Percentiles rank a stretch among this genome's conserved stretches.
These are phyloP conservation scores for Theodoxus fluviatilis DNA, from an alignment of 2,888 invertebrate genomes.

Conservation along the genomic window DNA sequence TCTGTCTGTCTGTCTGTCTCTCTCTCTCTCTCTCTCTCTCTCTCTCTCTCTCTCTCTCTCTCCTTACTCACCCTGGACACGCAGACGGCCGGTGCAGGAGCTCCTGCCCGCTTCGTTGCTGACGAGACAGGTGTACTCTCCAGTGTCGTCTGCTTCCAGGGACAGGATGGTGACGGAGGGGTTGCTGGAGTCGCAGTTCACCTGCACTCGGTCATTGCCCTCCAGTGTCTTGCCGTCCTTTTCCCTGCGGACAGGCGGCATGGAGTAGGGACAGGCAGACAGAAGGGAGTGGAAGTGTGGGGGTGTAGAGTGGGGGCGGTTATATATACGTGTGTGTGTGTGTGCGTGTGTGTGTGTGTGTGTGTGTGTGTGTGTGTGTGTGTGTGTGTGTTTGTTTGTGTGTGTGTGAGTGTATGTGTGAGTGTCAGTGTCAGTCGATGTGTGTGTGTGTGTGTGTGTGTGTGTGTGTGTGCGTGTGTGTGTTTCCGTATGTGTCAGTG, in stretches of 20 bases:
- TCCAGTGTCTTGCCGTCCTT: conserved; percentile 50
- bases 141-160: conserved; percentile 46
- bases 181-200: conserved; percentile 43
- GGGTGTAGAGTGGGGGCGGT: no score
- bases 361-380: no score
- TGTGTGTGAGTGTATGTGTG: no score
- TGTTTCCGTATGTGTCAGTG: no score
- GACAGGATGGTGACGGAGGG: conserved; percentile 51
- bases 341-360: no score
- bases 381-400: no score
- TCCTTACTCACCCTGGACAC: conserved; percentile 48
- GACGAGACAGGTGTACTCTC: conserved; percentile 55
- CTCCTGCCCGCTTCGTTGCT: conserved; percentile 57
- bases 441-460: no score
- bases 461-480: no score
- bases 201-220: conserved; percentile 43
- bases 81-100: conserved; percentile 50
- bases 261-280: no score
- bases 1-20: background rate
- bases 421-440: no score
- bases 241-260: conserved; percentile 42
- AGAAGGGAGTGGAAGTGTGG: no score
- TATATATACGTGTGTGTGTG: no score
- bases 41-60: background rate
- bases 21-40: conserved; percentile 25